Conservation (phyloP, 1,140 invertebrate species). For the Drosophila mauritiana region DNA sequence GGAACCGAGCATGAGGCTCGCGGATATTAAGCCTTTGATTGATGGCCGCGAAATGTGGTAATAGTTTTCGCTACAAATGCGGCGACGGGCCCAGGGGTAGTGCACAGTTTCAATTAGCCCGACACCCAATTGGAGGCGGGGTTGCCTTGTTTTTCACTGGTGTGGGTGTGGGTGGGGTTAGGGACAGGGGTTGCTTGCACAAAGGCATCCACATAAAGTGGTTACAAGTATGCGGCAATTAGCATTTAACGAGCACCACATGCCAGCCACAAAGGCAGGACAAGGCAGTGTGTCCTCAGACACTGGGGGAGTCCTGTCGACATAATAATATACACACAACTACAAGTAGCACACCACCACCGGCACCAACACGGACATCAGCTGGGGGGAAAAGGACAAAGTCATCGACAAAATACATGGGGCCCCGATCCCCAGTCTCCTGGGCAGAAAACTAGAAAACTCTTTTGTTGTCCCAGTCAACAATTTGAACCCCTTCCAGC, state of each 20-base stretch:
- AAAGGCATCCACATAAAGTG: constrained; percentile 59
- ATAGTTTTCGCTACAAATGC: constrained; percentile 26
- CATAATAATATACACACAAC: constrained; percentile 60
- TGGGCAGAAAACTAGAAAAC: constrained; percentile 52
- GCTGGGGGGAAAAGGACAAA: constrained; percentile 32
- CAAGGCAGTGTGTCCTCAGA: constrained; percentile 38
- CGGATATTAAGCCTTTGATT: constrained; percentile 67
- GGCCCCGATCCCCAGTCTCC: not conserved
- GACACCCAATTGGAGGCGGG: constrained; percentile 2
- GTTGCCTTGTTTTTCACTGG: constrained; percentile 7
- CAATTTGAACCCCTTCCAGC: constrained; percentile 30
- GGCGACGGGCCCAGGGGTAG: not conserved
- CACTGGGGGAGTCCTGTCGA: constrained; percentile 50
- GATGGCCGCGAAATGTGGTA: constrained; percentile 45
- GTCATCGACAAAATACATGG: constrained; percentile 61
- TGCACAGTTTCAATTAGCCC: constrained; percentile 35
- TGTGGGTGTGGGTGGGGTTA: not conserved
- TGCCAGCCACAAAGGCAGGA: constrained; percentile 57
- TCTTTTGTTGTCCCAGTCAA: constrained; percentile 65
- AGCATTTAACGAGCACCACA: constrained; percentile 73
- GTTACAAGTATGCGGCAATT: constrained; percentile 71
- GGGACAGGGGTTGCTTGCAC: constrained; percentile 15
- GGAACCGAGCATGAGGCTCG: constrained; percentile 13
- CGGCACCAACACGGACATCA: not conserved
- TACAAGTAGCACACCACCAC: constrained; percentile 17